Conservation (phyloP, 2,113 vertebrate genomes). For the Acrocephalus arundinaceus region DNA sequence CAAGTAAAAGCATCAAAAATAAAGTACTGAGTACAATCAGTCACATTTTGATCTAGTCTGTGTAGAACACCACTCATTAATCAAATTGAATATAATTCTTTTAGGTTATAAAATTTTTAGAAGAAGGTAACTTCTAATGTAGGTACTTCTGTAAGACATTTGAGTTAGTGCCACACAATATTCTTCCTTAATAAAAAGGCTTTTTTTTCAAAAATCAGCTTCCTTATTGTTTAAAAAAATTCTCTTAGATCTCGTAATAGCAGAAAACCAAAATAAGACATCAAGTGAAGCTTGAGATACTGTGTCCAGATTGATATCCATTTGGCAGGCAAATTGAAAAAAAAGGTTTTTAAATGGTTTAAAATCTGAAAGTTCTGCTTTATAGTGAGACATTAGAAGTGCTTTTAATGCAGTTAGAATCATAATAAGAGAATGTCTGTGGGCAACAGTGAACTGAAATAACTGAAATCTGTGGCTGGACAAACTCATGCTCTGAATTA, state of each 20-base stretch:
- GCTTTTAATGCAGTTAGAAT: neutral
- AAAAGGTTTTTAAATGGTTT: neutral
- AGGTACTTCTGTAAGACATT: neutral
- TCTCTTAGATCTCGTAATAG: neutral
- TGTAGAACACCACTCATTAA: neutral
- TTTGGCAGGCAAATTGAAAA: neutral
- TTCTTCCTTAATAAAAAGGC: neutral
- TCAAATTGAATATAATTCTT: neutral
- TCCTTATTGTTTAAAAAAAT: neutral
- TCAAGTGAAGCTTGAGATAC: neutral
- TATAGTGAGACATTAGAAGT: neutral
- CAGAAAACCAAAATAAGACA: neutral
- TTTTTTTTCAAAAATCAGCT: neutral
- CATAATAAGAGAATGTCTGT: neutral
- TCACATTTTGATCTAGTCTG: neutral
- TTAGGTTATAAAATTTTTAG: neutral
- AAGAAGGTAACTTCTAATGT: neutral
- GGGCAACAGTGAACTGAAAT: neutral
- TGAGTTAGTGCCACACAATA: neutral
- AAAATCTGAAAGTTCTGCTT: neutral
- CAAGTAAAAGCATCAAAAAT: neutral
- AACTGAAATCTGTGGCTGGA: neutral
- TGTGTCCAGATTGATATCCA: neutral
- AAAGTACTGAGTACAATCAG: neutral
- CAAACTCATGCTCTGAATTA: neutral